These are phyloP conservation scores for Pseudois nayaur DNA, from an alignment of 2,113 vertebrate species.

Conservation along the genomic window DNA sequence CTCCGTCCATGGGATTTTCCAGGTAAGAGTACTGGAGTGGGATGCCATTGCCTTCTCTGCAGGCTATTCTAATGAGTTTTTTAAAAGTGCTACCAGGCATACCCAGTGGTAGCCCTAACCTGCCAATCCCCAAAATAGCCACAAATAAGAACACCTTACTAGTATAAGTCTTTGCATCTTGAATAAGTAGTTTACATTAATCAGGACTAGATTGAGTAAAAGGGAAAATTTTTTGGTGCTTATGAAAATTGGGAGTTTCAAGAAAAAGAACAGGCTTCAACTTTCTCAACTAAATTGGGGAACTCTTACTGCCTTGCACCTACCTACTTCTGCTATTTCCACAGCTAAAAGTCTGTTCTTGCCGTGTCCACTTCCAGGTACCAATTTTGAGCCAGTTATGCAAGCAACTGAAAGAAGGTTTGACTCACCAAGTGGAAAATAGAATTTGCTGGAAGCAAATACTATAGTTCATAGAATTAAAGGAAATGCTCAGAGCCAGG, in stretches of 20 bases:
- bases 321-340: neutral
- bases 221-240: neutral
- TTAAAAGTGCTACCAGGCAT: neutral
- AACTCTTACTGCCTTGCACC: neutral
- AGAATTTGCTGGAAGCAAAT: neutral
- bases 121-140: neutral
- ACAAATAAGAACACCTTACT: neutral
- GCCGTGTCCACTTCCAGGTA: neutral
- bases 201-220: neutral
- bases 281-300: neutral
- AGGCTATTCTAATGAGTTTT: neutral
- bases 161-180: neutral
- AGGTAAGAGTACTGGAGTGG: too few relatives aligned
- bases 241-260: neutral
- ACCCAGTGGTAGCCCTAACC: neutral
- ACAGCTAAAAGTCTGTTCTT: neutral
- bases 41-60: too few relatives aligned
- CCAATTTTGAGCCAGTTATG: slow-evolving; percentile 1
- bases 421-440: neutral
- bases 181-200: neutral
- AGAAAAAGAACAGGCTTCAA: neutral
- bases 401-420: slow-evolving; percentile 32
- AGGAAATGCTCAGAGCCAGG: neutral
- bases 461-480: neutral
- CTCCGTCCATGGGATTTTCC: too few relatives aligned